Conservation (phyloP, 2,888 invertebrate species). For the Platycheirus albimanus region DNA sequence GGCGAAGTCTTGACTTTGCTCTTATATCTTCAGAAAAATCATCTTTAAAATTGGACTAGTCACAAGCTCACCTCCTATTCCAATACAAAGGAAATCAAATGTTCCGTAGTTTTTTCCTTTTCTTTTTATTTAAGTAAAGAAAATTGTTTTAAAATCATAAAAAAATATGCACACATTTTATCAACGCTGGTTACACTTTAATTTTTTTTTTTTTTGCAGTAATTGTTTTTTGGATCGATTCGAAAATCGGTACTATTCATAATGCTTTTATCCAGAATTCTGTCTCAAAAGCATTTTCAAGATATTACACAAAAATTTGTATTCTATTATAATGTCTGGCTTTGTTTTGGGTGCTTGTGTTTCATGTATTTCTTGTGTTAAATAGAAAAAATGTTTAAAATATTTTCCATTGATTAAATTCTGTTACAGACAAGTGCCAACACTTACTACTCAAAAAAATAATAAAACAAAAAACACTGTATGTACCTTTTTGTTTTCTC, state of each 20-base stretch:
- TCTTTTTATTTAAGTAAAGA: constrained; percentile 71
- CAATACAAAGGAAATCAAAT: constrained; percentile 28
- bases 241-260: constrained; percentile 50
- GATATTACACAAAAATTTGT: constrained; percentile 43
- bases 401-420: constrained; percentile 77
- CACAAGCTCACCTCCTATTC: background rate
- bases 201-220: constrained; percentile 39
- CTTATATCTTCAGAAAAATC: too few species aligned
- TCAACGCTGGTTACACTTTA: constrained; percentile 71
- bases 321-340: constrained; percentile 69
- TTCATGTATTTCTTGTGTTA: constrained; percentile 71
- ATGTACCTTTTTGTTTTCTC: constrained; percentile 52
- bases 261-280: constrained; percentile 37
- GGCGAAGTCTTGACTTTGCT: too few species aligned
- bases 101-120: constrained; percentile 39
- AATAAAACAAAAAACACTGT: constrained; percentile 51
- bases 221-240: constrained; percentile 54
- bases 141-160: constrained; percentile 64
- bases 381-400: constrained; percentile 77
- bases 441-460: constrained; percentile 55
- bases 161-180: constrained; percentile 73
- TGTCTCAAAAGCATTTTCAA: constrained; percentile 54
- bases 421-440: constrained; percentile 70
- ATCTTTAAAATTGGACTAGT: too few species aligned
- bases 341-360: constrained; percentile 66